These are phyloP conservation scores for Ceratosolen fusciceps DNA, from an alignment of 1,140 invertebrate genomes.

Conservation along the genomic window DNA sequence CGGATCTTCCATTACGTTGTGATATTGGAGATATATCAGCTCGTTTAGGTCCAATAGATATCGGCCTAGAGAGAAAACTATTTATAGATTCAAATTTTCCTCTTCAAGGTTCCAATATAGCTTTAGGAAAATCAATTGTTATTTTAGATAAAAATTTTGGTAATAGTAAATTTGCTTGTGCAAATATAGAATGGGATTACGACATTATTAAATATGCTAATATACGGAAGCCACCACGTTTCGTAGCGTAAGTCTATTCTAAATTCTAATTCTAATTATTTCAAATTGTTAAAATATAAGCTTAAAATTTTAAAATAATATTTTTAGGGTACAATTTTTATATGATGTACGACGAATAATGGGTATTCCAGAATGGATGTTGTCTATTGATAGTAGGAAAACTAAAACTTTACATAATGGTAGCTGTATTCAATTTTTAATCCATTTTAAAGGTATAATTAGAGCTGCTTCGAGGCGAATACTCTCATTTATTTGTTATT, in stretches of 20 bases:
- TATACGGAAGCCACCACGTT: constrained; percentile 87
- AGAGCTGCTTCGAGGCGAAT: neutral
- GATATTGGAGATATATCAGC: constrained; percentile 94
- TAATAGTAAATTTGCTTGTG: constrained; percentile 85
- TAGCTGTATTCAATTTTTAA: constrained; percentile 87
- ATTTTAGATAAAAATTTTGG: constrained; percentile 84
- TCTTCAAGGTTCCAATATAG: constrained; percentile 81
- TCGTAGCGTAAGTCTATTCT: constrained; percentile 86
- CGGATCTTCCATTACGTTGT: constrained; percentile 89
- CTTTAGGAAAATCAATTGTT: constrained; percentile 88
- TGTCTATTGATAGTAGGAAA: constrained; percentile 86
- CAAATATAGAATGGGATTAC: constrained; percentile 91
- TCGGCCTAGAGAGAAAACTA: constrained; percentile 84
- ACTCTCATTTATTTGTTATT: too few species aligned
- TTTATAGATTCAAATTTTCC: constrained; percentile 91
- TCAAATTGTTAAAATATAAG: too few species aligned
- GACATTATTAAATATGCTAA: constrained; percentile 93
- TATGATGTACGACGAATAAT: constrained; percentile 85
- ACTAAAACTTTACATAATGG: constrained; percentile 84
- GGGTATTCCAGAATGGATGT: constrained; percentile 91
- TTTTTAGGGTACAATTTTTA: constrained; percentile 84
- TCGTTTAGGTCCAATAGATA: constrained; percentile 85
- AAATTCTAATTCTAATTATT: too few species aligned
- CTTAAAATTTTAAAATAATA: too few species aligned
- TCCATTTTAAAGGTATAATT: constrained; percentile 85